Percentiles rank a stretch among this genome's conserved stretches.
These are phyloP conservation scores for Nothocercus julius DNA, from an alignment of 2,113 vertebrate species.

Conservation along the genomic window DNA sequence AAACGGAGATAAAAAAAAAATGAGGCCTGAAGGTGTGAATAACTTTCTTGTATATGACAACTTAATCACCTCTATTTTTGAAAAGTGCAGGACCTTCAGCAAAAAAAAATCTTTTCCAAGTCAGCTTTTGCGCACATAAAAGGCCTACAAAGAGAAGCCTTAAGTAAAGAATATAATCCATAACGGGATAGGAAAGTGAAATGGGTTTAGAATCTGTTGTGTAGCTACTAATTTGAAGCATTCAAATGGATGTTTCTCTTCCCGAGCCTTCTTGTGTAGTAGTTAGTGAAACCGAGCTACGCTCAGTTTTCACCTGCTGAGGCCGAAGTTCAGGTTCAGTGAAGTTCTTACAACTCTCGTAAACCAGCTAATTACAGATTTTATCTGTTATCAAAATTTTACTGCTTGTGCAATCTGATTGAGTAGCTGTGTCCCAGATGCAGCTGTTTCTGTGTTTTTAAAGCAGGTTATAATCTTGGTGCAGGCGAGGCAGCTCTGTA, in stretches of 20 bases:
- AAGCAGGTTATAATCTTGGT: background rate
- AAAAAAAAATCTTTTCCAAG: background rate
- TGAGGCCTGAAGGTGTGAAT: background rate
- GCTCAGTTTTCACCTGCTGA: background rate
- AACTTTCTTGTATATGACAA: background rate
- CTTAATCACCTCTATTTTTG: background rate
- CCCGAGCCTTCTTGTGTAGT: background rate
- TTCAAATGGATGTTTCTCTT: background rate
- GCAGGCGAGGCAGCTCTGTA: background rate
- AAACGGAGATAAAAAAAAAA: background rate
- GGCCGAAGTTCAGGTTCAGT: background rate
- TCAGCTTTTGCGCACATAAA: background rate
- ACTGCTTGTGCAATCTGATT: background rate
- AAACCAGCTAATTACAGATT: background rate
- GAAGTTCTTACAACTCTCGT: background rate
- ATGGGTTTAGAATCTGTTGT: background rate
- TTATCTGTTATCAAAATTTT: background rate
- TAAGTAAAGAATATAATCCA: background rate
- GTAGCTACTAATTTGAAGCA: background rate
- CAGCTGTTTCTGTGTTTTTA: background rate
- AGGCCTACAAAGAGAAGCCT: background rate
- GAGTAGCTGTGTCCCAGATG: background rate
- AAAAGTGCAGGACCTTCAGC: background rate
- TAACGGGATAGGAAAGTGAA: background rate
- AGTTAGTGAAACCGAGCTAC: background rate